Conservation (phyloP, 2,888 invertebrate species). For the Spisula subtruncata region DNA sequence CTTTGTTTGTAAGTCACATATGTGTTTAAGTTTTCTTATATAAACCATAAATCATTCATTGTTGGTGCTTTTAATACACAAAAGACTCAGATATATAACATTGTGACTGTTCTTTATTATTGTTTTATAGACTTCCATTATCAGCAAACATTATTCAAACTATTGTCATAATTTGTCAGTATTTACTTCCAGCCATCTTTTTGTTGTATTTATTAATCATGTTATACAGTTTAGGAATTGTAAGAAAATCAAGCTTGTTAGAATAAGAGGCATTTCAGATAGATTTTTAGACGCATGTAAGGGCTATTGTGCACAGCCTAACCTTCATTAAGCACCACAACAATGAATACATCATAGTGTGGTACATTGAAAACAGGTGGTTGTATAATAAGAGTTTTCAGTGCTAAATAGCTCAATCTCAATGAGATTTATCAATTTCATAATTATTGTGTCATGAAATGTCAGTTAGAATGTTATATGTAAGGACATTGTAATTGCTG, state of each 20-base stretch:
- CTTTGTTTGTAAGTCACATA: not conserved
- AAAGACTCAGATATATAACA: not conserved
- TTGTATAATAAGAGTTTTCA: too few species aligned
- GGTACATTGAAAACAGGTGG: too few species aligned
- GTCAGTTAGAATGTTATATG: not conserved
- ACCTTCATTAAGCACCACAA: too few species aligned
- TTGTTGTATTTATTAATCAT: not conserved
- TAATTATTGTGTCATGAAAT: too few species aligned
- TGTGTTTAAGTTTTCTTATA: not conserved
- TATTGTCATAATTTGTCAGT: constrained; percentile 5
- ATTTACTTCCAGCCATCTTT: not conserved
- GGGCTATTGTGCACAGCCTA: not conserved
- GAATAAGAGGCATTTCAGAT: not conserved
- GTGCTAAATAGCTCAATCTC: too few species aligned
- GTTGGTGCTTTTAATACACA: constrained; percentile 50
- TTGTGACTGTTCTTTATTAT: not conserved
- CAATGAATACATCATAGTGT: too few species aligned
- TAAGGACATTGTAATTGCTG: not conserved
- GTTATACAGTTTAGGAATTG: not conserved
- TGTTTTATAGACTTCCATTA: not conserved
- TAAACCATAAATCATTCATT: constrained; percentile 41
- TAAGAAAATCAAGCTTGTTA: not conserved
- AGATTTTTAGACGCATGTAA: not conserved
- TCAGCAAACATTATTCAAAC: not conserved
- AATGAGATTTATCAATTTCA: too few species aligned